phyloP scores from a whole-genome alignment of 1,140 invertebrate genomes.

The Chrysoperla carnea region DNA sequence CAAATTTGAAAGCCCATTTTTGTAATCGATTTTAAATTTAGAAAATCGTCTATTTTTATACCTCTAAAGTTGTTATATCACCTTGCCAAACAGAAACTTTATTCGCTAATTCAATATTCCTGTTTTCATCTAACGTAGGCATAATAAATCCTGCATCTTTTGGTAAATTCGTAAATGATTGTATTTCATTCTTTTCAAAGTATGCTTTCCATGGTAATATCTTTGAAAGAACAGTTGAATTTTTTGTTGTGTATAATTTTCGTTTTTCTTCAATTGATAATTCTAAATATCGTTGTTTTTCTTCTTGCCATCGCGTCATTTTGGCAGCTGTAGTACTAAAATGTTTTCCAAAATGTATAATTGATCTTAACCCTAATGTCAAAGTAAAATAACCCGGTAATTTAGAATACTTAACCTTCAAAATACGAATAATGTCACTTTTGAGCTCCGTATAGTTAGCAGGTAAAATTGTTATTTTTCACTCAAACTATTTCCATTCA shows the following conservation, averaged over 20 bases:
- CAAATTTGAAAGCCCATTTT: slow-evolving; percentile 3
- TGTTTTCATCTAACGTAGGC: slow-evolving; percentile 22
- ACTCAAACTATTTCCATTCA: too few relatives aligned
- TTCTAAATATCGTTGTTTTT: slow-evolving; percentile 31
- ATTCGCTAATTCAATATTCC: slow-evolving; percentile 28
- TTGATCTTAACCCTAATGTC: too few relatives aligned
- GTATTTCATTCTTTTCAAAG: slow-evolving; percentile 22
- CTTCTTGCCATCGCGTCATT: slow-evolving; percentile 18
- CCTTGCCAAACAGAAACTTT: slow-evolving; percentile 54
- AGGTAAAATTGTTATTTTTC: too few relatives aligned
- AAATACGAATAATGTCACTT: too few relatives aligned
- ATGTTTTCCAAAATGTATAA: too few relatives aligned
- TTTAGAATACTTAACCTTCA: too few relatives aligned
- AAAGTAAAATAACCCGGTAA: too few relatives aligned
- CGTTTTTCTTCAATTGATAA: slow-evolving; percentile 35
- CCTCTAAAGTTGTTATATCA: slow-evolving; percentile 73
- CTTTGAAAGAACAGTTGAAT: slow-evolving; percentile 23
- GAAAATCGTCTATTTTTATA: slow-evolving; percentile 11
- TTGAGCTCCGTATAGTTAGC: too few relatives aligned
- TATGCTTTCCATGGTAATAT: slow-evolving; percentile 42
- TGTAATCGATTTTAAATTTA: slow-evolving; percentile 4
- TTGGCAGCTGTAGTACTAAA: slow-evolving; percentile 6
- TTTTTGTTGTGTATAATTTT: slow-evolving; percentile 27
- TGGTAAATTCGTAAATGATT: slow-evolving; percentile 6
- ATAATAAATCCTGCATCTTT: slow-evolving; percentile 16